Percentiles rank a stretch among this genome's conserved stretches.
Evolutionary conservation across 2,113 vertebrate genomes (phyloP).

Genomic region (Osmerus mordax): DNA sequence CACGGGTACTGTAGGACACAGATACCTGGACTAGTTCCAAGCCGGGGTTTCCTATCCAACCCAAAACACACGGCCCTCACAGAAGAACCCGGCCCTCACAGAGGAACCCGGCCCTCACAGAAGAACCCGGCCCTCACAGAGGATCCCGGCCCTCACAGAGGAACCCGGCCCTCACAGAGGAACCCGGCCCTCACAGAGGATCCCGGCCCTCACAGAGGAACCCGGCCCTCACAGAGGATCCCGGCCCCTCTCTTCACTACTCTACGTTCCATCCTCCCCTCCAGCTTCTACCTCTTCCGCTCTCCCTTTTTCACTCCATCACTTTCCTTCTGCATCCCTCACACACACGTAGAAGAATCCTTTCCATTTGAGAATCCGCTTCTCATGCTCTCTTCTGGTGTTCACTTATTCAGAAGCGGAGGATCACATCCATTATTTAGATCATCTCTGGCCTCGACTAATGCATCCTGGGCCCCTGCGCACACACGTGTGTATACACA

Average conservation of each 20-base stretch:
- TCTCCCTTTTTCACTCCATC: slow-evolving; percentile 8
- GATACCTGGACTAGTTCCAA: too few species aligned
- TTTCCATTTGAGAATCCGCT: slow-evolving; percentile 54
- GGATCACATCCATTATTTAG: slow-evolving; percentile 72
- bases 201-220: neutral
- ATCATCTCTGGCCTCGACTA: slow-evolving; percentile 55
- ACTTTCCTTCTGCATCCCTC: neutral
- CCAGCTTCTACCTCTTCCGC: slow-evolving; percentile 17
- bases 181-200: neutral
- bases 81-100: neutral
- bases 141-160: too few species aligned
- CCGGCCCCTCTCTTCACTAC: slow-evolving; percentile 12
- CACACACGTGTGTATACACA: too few species aligned
- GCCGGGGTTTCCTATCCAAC: too few species aligned
- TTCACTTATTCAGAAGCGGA: slow-evolving; percentile 69
- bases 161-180: too few species aligned
- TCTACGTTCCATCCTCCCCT: too few species aligned
- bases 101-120: neutral
- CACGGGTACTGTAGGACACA: too few species aligned
- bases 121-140: neutral
- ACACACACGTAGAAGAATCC: neutral
- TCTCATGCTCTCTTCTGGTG: slow-evolving; percentile 50
- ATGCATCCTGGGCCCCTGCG: slow-evolving; percentile 55
- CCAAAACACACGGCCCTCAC: too few species aligned
- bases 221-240: neutral